These are phyloP conservation scores for Oryzias celebensis DNA, from an alignment of 2,113 vertebrate genomes.

Conservation along the genomic window DNA sequence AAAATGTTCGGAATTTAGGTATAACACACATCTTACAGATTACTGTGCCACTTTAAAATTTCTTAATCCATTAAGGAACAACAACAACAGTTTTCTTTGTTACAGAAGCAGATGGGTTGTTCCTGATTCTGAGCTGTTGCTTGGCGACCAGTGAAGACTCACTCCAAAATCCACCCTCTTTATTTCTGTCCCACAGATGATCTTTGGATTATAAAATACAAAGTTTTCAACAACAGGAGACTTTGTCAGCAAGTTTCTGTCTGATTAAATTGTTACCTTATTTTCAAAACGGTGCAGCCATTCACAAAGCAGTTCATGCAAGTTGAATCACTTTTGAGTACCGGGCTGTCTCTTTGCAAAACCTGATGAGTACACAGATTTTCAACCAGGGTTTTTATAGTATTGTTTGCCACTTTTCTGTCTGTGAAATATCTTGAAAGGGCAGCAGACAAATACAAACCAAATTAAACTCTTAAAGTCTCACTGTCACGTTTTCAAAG, in stretches of 20 bases:
- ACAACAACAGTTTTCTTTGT: background rate
- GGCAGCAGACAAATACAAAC: too few species aligned
- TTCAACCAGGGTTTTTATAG: too few species aligned
- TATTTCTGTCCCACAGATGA: background rate
- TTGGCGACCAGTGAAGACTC: conserved; percentile 5
- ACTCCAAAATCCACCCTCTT: background rate
- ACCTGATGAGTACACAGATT: too few species aligned
- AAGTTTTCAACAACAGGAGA: background rate
- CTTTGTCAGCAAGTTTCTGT: background rate
- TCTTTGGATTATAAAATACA: too few species aligned
- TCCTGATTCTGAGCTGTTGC: conserved; percentile 1
- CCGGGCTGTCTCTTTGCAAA: too few species aligned
- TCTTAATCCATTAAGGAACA: background rate
- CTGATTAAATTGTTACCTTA: background rate
- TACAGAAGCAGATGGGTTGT: background rate
- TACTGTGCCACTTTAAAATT: background rate
- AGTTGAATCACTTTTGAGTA: too few species aligned
- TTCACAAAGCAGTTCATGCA: too few species aligned
- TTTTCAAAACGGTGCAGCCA: background rate
- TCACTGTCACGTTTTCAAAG: too few species aligned
- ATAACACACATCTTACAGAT: background rate
- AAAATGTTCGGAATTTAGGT: too few species aligned
- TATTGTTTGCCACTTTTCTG: too few species aligned
- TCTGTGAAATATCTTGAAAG: too few species aligned
- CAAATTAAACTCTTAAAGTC: too few species aligned